These are phyloP conservation scores for Oncorhynchus nerka DNA, from an alignment of 2,113 vertebrate genomes.

Conservation along the genomic window DNA sequence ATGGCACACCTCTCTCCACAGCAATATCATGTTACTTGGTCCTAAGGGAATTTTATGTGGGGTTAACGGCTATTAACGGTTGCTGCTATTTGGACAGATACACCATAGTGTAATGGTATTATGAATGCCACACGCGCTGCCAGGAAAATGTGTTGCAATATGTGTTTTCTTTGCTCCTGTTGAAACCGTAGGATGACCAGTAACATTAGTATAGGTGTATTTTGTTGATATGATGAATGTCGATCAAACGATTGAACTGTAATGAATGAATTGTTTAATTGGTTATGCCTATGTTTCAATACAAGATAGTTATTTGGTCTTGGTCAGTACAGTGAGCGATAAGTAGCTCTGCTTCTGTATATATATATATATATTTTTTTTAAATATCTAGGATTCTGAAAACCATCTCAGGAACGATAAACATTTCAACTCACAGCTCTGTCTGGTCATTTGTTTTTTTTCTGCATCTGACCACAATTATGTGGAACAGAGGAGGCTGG, in stretches of 20 bases:
- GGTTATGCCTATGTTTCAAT: no score
- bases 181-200: no score
- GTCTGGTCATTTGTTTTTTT: slow-evolving; percentile 41
- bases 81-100: neutral
- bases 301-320: neutral
- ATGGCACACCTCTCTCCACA: slow-evolving; percentile 48
- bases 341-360: neutral
- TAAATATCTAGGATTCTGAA: slow-evolving; percentile 13
- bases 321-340: neutral
- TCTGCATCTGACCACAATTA: slow-evolving; percentile 30
- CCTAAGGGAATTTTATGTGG: slow-evolving; percentile 32
- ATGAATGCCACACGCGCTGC: no score
- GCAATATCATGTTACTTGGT: slow-evolving; percentile 61
- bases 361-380: neutral
- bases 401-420: slow-evolving; percentile 33
- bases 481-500: slow-evolving; percentile 40
- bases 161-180: no score
- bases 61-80: neutral
- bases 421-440: slow-evolving; percentile 49
- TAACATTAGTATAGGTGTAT: no score
- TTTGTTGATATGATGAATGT: no score
- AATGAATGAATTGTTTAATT: no score
- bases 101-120: neutral
- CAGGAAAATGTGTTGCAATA: no score
- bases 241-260: no score